phyloP scores from a whole-genome alignment of 2,797 vertebrate species.

The Hoplostethus atlanticus region DNA sequence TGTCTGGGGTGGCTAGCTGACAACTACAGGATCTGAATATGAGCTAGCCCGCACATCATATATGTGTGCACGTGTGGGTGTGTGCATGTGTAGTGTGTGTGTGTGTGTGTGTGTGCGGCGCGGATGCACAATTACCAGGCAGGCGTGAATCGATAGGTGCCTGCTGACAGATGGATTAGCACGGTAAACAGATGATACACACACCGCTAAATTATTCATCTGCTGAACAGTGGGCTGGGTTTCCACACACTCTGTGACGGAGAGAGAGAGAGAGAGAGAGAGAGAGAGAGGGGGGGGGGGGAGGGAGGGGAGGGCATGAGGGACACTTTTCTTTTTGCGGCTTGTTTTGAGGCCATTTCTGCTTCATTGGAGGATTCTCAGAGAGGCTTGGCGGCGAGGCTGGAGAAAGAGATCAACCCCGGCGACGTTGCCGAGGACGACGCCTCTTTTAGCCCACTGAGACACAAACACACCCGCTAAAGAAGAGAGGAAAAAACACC shows the following conservation, averaged over 20 bases:
- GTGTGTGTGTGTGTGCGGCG: slow-evolving; percentile 44
- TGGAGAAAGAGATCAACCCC: not conserved
- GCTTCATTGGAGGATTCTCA: not conserved
- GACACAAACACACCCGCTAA: not conserved
- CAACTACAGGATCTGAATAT: slow-evolving; percentile 82
- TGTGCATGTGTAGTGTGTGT: slow-evolving; percentile 41
- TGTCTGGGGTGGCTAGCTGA: slow-evolving; percentile 71
- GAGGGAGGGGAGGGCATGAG: not conserved
- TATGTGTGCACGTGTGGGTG: slow-evolving; percentile 35
- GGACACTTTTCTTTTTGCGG: not conserved
- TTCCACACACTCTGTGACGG: slow-evolving; percentile 66
- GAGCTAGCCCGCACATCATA: slow-evolving; percentile 74
- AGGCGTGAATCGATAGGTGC: slow-evolving; percentile 87
- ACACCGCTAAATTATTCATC: slow-evolving; percentile 91
- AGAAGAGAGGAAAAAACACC: slow-evolving; percentile 9
- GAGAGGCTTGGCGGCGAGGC: not conserved
- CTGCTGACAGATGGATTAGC: slow-evolving; percentile 92
- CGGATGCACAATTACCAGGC: slow-evolving; percentile 89
- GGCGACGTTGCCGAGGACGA: no score
- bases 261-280: slow-evolving; percentile 10
- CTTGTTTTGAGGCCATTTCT: not conserved
- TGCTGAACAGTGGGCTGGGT: slow-evolving; percentile 82
- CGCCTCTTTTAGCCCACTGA: not conserved
- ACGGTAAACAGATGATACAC: slow-evolving; percentile 91
- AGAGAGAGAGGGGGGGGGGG: not conserved